Percentiles rank a stretch among this genome's conserved stretches.
phyloP scores from a whole-genome alignment of 1,140 invertebrate genomes.

The Globodera ellingtonae region DNA sequence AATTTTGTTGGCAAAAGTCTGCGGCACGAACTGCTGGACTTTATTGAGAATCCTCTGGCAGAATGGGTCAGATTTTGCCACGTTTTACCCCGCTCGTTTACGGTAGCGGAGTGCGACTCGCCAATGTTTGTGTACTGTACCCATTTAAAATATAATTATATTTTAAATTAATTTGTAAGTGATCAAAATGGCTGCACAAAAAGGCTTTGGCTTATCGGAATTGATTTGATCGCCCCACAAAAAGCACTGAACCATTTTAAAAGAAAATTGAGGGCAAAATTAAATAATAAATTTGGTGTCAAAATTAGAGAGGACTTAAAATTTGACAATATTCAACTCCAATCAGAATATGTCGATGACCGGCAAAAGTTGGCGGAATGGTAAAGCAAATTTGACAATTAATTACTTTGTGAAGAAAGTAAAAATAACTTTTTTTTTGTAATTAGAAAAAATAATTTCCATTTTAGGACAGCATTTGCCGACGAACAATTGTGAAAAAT shows the following conservation, averaged over 20 bases:
- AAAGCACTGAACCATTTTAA: not conserved
- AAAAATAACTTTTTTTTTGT: no score
- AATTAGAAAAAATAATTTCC: no score
- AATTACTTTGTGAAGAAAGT: no score
- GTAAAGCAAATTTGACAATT: not conserved
- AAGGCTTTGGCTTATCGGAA: not conserved
- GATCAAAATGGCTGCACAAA: not conserved
- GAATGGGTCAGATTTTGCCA: not conserved
- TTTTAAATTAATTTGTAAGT: not conserved
- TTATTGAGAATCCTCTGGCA: not conserved
- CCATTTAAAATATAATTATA: not conserved
- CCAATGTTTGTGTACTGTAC: not conserved
- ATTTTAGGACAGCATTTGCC: no score
- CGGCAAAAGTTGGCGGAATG: not conserved
- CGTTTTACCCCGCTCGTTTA: not conserved
- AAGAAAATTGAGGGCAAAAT: not conserved
- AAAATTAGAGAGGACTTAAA: not conserved
- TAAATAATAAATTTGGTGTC: not conserved
- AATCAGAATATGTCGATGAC: not conserved
- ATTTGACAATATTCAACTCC: not conserved
- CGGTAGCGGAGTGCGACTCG: not conserved
- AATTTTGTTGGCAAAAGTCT: not conserved
- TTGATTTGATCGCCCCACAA: not conserved
- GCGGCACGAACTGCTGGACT: not conserved
- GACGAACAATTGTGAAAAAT: no score